Base-by-base conservation (phyloP, 2,888 invertebrate species). In the Branchellion lobata region DNA sequence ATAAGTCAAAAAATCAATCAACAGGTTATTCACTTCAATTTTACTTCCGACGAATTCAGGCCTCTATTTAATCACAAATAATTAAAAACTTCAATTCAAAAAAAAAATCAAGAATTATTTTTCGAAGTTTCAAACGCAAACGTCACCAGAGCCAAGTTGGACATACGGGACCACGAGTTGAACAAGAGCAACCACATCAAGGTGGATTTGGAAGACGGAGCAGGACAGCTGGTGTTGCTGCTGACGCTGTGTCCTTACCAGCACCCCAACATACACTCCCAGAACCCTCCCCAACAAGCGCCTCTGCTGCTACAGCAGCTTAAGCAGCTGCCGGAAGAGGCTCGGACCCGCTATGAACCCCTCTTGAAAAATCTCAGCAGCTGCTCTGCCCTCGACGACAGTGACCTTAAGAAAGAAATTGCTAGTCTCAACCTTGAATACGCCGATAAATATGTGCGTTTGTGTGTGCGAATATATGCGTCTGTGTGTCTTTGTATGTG, bases 151-250 rank as follows among this genome's bases (percentile, higher is more conserved):
- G 93, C 93, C 86, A 90, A 91, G 68, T 93, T 98, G 86, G 94
- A 97, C 88, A 88, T 99, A 84, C 91, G 92, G 36, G 89, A 90
- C 78, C 89, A 96, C 83, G 94, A 94, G 86, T 91, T 94, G 36
- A 98, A 99, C 88, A 92, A 91, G 81, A 98, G 98, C 0, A 95
- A 97, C 87, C 92, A 92, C 80, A 91, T 96, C 78, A 94, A 94
- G 92, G 91, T 93, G 84, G 92, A 93, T 1, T 89, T 99, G 71
- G 96, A 97, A 88, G 95, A 96, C 82, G 94, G 93, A 8, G 1
- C 93, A 0, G 92, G 93, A 82, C 86, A 87, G 24, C 91, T 98
- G 82, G 93, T 93, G 86, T 89, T 98, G 0, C 90, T 98, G 82
- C 89, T 98, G 11, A 97, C 97, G 0, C 95, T 98, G 81, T 96